These are phyloP conservation scores for Muricea muricata DNA, from an alignment of 92 coral and sea anemone genomes.

Conservation along the genomic window DNA sequence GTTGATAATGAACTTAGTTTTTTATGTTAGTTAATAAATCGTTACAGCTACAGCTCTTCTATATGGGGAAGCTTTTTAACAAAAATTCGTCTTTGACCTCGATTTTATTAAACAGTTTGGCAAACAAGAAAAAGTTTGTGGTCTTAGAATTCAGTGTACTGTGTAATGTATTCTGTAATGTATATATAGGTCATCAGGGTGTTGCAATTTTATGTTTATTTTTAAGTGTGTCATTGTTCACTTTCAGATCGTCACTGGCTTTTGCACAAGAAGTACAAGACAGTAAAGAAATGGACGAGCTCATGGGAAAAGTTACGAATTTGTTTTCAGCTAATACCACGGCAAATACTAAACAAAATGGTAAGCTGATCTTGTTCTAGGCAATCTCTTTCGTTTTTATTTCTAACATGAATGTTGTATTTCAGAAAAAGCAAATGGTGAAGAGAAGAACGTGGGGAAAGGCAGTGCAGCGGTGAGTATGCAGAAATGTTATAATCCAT, in stretches of 20 bases:
- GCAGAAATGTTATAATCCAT: no score
- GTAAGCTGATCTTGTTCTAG: background rate
- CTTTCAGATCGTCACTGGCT: slow-evolving; percentile 83
- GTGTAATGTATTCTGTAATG: no score
- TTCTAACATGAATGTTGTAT: background rate
- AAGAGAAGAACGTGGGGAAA: slow-evolving; percentile 3
- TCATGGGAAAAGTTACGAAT: slow-evolving; percentile 84
- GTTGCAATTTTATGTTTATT: no score
- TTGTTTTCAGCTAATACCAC: slow-evolving; percentile 65
- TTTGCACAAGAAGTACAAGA: slow-evolving; percentile 96
- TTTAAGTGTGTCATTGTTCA: background rate
- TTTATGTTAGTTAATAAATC: no score
- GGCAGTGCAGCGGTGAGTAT: slow-evolving; percentile 42
- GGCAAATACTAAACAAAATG: background rate
- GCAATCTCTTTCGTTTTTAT: background rate
- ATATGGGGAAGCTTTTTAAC: no score
- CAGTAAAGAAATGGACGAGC: slow-evolving; percentile 92
- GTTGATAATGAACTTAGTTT: no score
- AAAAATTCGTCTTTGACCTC: no score
- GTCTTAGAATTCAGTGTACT: no score
- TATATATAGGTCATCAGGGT: no score
- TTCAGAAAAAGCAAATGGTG: slow-evolving; percentile 16
- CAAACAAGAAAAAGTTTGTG: no score
- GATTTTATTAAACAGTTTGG: no score
- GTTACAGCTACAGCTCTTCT: no score